phyloP scores from a whole-genome alignment of 2,797 vertebrate genomes.

The Gouania willdenowi region DNA sequence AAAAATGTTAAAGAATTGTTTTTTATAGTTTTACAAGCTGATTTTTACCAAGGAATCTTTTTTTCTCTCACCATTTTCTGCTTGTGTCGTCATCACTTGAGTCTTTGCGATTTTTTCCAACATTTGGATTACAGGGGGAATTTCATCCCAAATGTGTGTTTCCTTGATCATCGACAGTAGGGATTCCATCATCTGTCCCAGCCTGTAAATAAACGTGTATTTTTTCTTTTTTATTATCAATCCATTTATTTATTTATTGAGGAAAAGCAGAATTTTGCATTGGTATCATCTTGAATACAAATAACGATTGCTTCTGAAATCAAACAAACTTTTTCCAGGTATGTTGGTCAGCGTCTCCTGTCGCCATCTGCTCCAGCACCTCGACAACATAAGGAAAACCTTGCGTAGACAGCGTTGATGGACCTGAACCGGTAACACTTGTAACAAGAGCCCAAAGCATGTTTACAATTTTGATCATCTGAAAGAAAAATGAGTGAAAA shows the following conservation, averaged over 20 bases:
- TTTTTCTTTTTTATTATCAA: too few relatives aligned
- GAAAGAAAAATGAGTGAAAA: neutral
- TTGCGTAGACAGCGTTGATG: slow-evolving; percentile 17
- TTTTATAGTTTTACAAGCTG: too few relatives aligned
- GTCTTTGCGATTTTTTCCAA: slow-evolving; percentile 34
- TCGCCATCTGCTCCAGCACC: slow-evolving; percentile 58
- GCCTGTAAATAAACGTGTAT: slow-evolving; percentile 49
- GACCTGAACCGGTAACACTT: slow-evolving; percentile 3
- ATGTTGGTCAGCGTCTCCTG: slow-evolving; percentile 39
- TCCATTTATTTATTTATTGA: too few relatives aligned
- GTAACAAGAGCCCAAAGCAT: slow-evolving; percentile 40
- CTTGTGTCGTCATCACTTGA: slow-evolving; percentile 24
- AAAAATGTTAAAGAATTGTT: neutral
- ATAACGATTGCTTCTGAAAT: neutral
- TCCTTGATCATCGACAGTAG: slow-evolving; percentile 46
- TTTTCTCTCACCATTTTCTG: slow-evolving; percentile 61
- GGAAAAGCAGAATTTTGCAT: too few relatives aligned
- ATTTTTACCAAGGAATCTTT: too few relatives aligned
- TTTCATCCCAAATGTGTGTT: slow-evolving; percentile 39
- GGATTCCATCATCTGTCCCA: slow-evolving; percentile 45
- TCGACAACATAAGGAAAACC: slow-evolving; percentile 36
- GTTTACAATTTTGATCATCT: slow-evolving; percentile 46
- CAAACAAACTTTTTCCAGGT: slow-evolving; percentile 68
- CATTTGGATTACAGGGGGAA: slow-evolving; percentile 28
- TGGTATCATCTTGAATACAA: neutral